phyloP scores from a whole-genome alignment of 2,113 vertebrate genomes.

The Dromiciops gliroides region DNA sequence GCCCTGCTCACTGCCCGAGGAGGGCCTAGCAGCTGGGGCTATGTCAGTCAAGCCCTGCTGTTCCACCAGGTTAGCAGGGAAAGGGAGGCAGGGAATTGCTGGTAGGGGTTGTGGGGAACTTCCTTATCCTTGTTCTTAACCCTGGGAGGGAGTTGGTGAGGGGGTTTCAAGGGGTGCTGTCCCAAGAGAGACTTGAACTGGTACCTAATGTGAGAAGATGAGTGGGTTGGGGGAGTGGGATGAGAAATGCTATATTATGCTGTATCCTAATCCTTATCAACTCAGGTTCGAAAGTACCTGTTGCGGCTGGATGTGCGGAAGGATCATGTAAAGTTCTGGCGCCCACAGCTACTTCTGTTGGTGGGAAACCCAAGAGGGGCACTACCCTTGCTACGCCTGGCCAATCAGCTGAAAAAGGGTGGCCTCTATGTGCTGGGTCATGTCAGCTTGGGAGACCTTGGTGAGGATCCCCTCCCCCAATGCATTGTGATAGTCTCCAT shows the following conservation, averaged over 20 bases:
- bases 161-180: background rate
- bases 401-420: constrained; percentile 98
- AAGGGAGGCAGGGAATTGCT: background rate
- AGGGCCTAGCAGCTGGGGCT: constrained; percentile 93
- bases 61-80: constrained; percentile 87
- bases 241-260: background rate
- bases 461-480: constrained; percentile 82
- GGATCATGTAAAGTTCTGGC: constrained; percentile 99
- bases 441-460: constrained; percentile 92
- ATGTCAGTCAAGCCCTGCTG: constrained; percentile 93
- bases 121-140: background rate
- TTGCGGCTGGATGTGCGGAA: constrained; percentile 97
- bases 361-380: constrained; percentile 93
- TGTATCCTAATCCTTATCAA: background rate
- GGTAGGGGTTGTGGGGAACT: background rate
- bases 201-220: background rate
- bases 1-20: constrained; percentile 90
- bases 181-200: background rate
- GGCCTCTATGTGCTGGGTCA: constrained; percentile 97
- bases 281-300: constrained; percentile 95
- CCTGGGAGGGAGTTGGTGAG: background rate
- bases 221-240: background rate
- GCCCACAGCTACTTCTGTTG: constrained; percentile 95
- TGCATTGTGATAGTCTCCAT: background rate
- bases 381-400: constrained; percentile 91